Conservation (phyloP, 2,797 vertebrate species). For the Halcyon chelicuti region DNA sequence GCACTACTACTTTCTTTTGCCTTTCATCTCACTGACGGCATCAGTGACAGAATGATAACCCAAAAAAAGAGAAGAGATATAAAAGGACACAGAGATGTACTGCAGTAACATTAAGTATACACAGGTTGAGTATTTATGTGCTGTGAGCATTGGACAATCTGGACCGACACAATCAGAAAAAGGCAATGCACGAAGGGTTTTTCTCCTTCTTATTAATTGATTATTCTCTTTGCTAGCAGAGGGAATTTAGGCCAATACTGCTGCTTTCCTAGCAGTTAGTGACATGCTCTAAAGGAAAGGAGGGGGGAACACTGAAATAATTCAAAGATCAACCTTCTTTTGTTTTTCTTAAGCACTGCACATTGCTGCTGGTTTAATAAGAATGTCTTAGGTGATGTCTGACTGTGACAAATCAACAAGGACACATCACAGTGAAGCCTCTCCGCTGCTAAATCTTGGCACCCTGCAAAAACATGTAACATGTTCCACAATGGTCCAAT, state of each 20-base stretch:
- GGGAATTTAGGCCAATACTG: slow-evolving; percentile 18
- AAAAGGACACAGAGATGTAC: slow-evolving; percentile 3
- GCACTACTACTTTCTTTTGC: not conserved
- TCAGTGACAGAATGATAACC: slow-evolving; percentile 33
- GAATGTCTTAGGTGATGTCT: not conserved
- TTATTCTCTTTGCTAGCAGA: slow-evolving; percentile 59
- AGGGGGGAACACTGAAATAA: not conserved
- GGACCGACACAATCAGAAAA: slow-evolving; percentile 43
- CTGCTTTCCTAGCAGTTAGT: slow-evolving; percentile 37
- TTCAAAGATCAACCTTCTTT: not conserved
- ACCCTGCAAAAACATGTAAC: not conserved
- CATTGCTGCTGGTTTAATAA: not conserved
- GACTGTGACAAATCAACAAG: not conserved
- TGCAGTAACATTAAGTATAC: not conserved
- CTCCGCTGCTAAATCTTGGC: not conserved
- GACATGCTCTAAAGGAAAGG: not conserved
- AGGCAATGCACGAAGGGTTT: slow-evolving; percentile 5
- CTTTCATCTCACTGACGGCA: slow-evolving; percentile 52
- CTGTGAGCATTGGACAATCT: not conserved
- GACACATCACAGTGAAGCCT: not conserved
- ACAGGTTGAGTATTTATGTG: not conserved
- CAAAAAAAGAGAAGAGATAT: not conserved
- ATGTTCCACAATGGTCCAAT: not conserved
- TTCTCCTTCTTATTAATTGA: slow-evolving; percentile 34
- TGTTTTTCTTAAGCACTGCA: not conserved